These are phyloP conservation scores for Nannoperca obscura DNA, from an alignment of 2,797 vertebrate genomes.

Conservation along the genomic window DNA sequence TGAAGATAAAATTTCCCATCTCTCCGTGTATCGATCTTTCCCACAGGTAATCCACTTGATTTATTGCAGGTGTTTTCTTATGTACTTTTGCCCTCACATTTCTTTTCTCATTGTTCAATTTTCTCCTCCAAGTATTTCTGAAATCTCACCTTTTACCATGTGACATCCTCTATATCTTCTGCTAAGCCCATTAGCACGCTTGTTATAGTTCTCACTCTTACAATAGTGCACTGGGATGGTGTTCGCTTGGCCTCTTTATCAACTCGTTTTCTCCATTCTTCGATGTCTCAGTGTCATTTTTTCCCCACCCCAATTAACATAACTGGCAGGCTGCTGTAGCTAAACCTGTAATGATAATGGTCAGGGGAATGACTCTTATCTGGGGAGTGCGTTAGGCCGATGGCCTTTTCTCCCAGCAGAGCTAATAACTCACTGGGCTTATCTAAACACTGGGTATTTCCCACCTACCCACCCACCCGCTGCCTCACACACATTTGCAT, in stretches of 20 bases:
- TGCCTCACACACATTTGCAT: background rate
- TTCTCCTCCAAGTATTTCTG: constrained; percentile 19
- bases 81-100: constrained; percentile 16
- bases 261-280: constrained; percentile 42
- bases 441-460: constrained; percentile 58
- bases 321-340: constrained; percentile 55
- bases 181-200: constrained; percentile 39
- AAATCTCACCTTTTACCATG: constrained; percentile 40
- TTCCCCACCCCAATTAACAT: constrained; percentile 61
- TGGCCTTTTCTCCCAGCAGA: constrained; percentile 61
- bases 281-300: constrained; percentile 56
- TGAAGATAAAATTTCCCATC: constrained; percentile 26
- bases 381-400: constrained; percentile 48
- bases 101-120: constrained; percentile 21
- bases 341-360: constrained; percentile 71
- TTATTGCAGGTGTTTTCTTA: constrained; percentile 29
- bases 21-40: constrained; percentile 19
- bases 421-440: constrained; percentile 68
- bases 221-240: constrained; percentile 14
- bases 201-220: constrained; percentile 38
- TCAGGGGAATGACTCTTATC: constrained; percentile 67
- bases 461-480: constrained; percentile 27
- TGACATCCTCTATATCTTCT: constrained; percentile 44
- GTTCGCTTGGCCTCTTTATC: constrained; percentile 46
- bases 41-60: constrained; percentile 37